phyloP scores from a whole-genome alignment of 1,140 invertebrate genomes.

The Hormaphis cornu region DNA sequence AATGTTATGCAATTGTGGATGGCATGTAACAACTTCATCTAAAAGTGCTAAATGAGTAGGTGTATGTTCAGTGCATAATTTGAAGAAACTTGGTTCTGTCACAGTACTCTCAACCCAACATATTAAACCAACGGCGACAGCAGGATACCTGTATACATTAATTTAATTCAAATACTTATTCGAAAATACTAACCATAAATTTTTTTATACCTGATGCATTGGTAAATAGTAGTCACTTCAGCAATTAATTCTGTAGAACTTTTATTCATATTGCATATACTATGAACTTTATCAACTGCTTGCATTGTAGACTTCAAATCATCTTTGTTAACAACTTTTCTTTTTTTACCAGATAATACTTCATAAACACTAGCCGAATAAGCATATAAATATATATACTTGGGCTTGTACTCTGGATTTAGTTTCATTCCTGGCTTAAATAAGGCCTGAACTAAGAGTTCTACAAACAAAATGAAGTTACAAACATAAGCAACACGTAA shows the following conservation, averaged over 20 bases:
- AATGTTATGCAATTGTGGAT: conserved; percentile 81
- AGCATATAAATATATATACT: conserved; percentile 90
- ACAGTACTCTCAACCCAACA: conserved; percentile 93
- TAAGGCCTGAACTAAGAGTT: conserved; percentile 84
- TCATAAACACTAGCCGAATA: conserved; percentile 93
- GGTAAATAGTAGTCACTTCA: conserved; percentile 79
- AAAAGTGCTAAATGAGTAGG: conserved; percentile 89
- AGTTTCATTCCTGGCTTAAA: conserved; percentile 89
- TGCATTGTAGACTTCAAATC: conserved; percentile 84
- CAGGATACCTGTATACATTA: conserved; percentile 63
- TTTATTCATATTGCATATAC: conserved; percentile 80
- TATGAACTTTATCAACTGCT: conserved; percentile 89
- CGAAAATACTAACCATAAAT: background rate
- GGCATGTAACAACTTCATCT: conserved; percentile 89
- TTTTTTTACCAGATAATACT: conserved; percentile 56
- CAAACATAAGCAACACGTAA: background rate
- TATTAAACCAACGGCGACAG: conserved; percentile 85
- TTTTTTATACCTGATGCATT: conserved; percentile 66
- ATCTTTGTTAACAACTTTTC: conserved; percentile 61
- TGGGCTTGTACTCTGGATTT: conserved; percentile 93
- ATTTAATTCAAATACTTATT: background rate
- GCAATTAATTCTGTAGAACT: conserved; percentile 86
- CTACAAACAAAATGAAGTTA: conserved; percentile 46
- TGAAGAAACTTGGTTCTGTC: conserved; percentile 91
- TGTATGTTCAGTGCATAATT: conserved; percentile 91